phyloP scores from a whole-genome alignment of 2,113 vertebrate genomes.

The Chamaea fasciata region DNA sequence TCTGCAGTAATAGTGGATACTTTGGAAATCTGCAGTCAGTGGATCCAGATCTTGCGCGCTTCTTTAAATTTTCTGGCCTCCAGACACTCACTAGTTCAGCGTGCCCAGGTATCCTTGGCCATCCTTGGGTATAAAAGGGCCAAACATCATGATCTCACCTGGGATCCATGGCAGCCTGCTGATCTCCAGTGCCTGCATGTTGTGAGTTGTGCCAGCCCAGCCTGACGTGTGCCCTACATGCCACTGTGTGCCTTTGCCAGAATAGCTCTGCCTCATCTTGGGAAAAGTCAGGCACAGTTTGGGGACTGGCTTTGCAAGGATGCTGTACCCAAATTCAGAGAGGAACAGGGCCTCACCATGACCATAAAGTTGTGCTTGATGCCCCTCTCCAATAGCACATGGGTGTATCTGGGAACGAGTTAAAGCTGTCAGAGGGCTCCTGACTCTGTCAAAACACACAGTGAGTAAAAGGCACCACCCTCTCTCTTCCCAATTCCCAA shows the following conservation, averaged over 20 bases:
- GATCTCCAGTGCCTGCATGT: neutral
- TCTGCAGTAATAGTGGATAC: neutral
- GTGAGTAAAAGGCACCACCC: neutral
- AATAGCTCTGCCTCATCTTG: neutral
- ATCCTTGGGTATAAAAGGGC: neutral
- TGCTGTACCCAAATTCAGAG: neutral
- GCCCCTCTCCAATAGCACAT: fast-evolving
- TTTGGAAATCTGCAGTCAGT: neutral
- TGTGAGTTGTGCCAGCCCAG: neutral
- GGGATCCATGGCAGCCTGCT: neutral
- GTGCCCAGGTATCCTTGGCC: neutral
- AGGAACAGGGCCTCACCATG: neutral
- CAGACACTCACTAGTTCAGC: neutral
- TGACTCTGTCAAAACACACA: neutral
- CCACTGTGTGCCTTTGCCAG: fast-evolving
- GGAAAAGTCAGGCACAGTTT: neutral
- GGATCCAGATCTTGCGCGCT: neutral
- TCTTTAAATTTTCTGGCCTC: neutral
- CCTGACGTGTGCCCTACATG: fast-evolving
- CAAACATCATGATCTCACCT: fast-evolving
- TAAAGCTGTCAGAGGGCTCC: neutral
- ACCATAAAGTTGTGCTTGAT: neutral
- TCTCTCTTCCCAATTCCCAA: neutral
- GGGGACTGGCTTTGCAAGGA: neutral
- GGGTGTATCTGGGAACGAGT: neutral